Evolutionary conservation across 2,797 vertebrate genomes (phyloP), one percentile per base, ranked within the genome.

Genomic region (Calcarius lapponicus): DNA sequence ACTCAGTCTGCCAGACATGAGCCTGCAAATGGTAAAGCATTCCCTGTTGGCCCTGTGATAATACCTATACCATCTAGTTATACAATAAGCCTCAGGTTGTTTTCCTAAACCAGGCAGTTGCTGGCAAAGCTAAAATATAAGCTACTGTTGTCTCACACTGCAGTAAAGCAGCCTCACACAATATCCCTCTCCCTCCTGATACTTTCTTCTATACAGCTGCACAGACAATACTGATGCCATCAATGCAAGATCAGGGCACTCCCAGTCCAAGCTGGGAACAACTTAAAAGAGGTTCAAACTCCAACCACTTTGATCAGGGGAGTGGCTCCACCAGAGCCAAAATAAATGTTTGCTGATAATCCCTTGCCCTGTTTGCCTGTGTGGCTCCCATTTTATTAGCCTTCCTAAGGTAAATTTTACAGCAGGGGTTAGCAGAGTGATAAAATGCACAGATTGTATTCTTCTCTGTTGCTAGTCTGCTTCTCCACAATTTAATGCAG

Each of bases 291-390:
- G 31, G 94, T 91, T 94, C 94, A 93, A 94, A 94, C 61, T 97
- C 93, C 95, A 88, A 38, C 42, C 0, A 0, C 91, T 96, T 96
- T 95, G 80, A 96, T 96, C 91, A 87, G 61, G 42, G 88, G 83
- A 94, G 62, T 61, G 67, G 74, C 65, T 88, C 88, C 47, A 64
- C 47, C 57, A 80, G 90, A 87, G 92, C 95, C 96, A 97, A 95
- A 96, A 96, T 85, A 96, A 97, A 96, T 89, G 95, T 96, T 96
- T 96, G 90, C 90, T 9, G 6, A 90, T 92, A 95, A 84, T 80
- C 78, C 54, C 0, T 0, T 94, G 90, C 64, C 80, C 67, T 89
- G 48, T 94, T 95, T 94, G 88, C 94, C 72, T 85, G 67, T 61
- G 60, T 71, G 78, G 67, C 53, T 96, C 90, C 56, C 67, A 80